Base-by-base conservation (phyloP, 2,113 vertebrate species). In the Brachirus orientalis region DNA sequence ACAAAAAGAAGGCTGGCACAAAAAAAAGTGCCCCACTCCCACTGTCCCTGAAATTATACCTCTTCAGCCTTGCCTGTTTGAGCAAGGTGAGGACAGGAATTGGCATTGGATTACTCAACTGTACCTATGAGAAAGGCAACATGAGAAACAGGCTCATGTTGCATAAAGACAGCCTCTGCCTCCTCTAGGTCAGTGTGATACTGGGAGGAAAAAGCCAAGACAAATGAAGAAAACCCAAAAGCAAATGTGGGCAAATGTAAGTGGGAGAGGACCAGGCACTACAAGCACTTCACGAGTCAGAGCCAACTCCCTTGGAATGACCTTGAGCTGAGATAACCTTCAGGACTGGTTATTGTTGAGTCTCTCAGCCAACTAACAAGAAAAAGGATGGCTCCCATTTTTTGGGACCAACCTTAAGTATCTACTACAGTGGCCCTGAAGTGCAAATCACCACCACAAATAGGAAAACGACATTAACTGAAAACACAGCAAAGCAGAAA, bases 21-120 rank as follows among this genome's bases (percentile, higher is more conserved):
- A 28, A 63, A n/a, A 63, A 66, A 37, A 35, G 22, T 9, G 4
- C 66, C 59, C 51, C 12, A 47, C 70, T 65, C 52, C 63, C 35
- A 18, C 17, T 22, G 52, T 58, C 12, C 40, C 47, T 57, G 63
- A 77, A 65, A 81, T 20, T 14, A n/a, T 52, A 69, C 48, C 59
- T 68, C 55, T 46, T 63, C 38, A 19, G 28, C 54, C 41, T 64
- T 16, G 56, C 58, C 70, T 53, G 69, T 48, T 69, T 18, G 58
- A 62, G 52, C 52, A 82, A 77, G 77, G 77, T 79, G 77, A 80
- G 71, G 59, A 85, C 81, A 80, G 82, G 72, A 88, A 77, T 79
- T 45, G 50, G 75, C 67, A 70, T 82, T 80, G 74, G 70, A 82
- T 90, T 85, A 77, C 84, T 72, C 47, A 72, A 38, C 70, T 47